A percentile compares a stretch with the other conserved stretches of the same genome.
These are phyloP conservation scores for Lathamus discolor DNA, from an alignment of 2,113 vertebrate species.

Conservation along the genomic window DNA sequence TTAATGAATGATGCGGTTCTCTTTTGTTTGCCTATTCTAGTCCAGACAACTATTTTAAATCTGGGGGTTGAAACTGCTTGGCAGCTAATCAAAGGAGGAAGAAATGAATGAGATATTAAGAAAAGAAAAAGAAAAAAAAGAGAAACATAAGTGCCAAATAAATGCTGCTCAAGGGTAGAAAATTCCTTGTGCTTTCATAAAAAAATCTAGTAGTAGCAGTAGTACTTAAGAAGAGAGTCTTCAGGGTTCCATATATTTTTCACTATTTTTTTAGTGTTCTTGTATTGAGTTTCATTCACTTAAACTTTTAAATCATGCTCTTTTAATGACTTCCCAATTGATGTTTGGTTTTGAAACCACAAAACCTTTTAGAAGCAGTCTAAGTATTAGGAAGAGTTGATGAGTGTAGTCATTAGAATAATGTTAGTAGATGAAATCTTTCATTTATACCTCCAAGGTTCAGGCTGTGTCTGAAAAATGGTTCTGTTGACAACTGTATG, in stretches of 20 bases:
- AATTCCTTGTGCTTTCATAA: not conserved
- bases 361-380: not conserved
- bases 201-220: not conserved
- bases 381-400: not conserved
- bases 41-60: slow-evolving; percentile 8
- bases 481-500: not conserved
- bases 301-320: not conserved
- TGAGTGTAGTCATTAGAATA: not conserved
- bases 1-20: not conserved
- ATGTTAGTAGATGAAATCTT: not conserved
- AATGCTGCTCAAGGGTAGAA: not conserved
- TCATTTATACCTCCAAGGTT: not conserved
- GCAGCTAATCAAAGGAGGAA: slow-evolving; percentile 32
- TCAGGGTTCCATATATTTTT: not conserved
- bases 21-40: not conserved
- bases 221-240: not conserved
- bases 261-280: not conserved
- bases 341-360: not conserved
- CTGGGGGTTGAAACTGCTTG: not conserved
- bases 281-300: not conserved
- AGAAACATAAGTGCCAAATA: not conserved
- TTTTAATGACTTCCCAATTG: not conserved
- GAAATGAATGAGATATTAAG: not conserved
- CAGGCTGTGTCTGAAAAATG: not conserved
- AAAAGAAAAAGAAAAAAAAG: not conserved